Percentiles rank a stretch among this genome's conserved stretches.
phyloP scores from a whole-genome alignment of 2,113 vertebrate genomes.

The Boulengeromyrus knoepffleri region DNA sequence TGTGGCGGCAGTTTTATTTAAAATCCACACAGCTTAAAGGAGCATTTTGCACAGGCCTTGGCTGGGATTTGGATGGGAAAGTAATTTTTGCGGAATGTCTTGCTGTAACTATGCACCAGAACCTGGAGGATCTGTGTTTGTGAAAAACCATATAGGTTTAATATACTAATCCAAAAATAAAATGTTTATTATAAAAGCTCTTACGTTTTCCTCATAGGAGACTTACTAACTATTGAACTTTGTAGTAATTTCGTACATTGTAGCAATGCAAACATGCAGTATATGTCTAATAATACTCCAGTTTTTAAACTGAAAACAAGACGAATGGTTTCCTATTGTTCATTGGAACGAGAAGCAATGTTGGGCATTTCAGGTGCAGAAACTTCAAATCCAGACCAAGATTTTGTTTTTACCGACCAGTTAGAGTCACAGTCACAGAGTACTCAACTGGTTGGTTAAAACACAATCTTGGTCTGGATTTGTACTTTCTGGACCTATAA shows the following conservation, averaged over 20 bases:
- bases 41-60: background rate
- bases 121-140: background rate
- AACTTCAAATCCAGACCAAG: background rate
- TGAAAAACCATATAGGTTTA: background rate
- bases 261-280: background rate
- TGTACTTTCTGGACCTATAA: background rate
- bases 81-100: background rate
- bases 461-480: background rate
- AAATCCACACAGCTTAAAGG: background rate
- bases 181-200: background rate
- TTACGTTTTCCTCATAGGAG: background rate
- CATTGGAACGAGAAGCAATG: background rate
- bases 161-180: background rate
- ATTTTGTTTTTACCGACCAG: background rate
- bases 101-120: background rate
- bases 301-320: background rate
- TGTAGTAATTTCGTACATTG: background rate
- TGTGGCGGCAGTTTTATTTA: background rate
- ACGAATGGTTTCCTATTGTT: background rate
- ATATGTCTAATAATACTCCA: background rate
- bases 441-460: background rate
- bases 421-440: background rate
- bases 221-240: background rate
- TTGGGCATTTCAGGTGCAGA: background rate
- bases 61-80: background rate